phyloP scores from a whole-genome alignment of 1,140 invertebrate species.

The Diploscapter pachys region DNA sequence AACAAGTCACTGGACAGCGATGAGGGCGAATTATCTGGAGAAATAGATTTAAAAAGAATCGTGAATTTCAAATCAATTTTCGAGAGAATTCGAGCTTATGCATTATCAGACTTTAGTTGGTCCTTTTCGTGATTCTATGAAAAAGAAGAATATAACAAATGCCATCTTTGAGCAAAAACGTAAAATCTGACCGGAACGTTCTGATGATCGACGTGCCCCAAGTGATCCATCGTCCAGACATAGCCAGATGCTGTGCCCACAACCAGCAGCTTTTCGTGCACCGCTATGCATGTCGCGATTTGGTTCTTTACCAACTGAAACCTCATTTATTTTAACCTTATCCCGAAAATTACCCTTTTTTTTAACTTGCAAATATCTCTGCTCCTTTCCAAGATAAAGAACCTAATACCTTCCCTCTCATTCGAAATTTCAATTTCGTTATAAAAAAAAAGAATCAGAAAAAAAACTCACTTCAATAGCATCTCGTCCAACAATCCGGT shows the following conservation, averaged over 20 bases:
- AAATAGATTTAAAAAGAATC: neutral
- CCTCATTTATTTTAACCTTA: neutral
- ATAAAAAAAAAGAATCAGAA: neutral
- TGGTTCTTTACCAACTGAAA: slow-evolving; percentile 60
- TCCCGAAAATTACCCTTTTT: neutral
- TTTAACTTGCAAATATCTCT: slow-evolving; percentile 41
- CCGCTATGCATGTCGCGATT: slow-evolving; percentile 62
- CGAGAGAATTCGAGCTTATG: neutral
- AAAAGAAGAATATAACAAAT: slow-evolving; percentile 13
- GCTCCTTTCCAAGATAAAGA: neutral
- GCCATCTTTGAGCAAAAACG: neutral
- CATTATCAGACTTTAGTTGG: neutral
- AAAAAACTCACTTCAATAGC: slow-evolving; percentile 9
- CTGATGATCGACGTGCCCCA: slow-evolving; percentile 60
- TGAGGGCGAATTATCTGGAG: slow-evolving; percentile 58
- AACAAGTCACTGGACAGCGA: slow-evolving; percentile 62
- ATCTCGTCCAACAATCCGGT: slow-evolving; percentile 31
- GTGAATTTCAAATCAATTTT: neutral
- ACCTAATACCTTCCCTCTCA: neutral
- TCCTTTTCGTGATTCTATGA: neutral
- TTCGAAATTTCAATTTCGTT: too few relatives aligned
- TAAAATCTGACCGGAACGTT: slow-evolving; percentile 48
- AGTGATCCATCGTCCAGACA: slow-evolving; percentile 62
- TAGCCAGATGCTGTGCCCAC: slow-evolving; percentile 61
- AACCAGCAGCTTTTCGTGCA: slow-evolving; percentile 62